phyloP scores from a whole-genome alignment of 2,797 vertebrate species.

The Mormyrus hasselquistii region DNA sequence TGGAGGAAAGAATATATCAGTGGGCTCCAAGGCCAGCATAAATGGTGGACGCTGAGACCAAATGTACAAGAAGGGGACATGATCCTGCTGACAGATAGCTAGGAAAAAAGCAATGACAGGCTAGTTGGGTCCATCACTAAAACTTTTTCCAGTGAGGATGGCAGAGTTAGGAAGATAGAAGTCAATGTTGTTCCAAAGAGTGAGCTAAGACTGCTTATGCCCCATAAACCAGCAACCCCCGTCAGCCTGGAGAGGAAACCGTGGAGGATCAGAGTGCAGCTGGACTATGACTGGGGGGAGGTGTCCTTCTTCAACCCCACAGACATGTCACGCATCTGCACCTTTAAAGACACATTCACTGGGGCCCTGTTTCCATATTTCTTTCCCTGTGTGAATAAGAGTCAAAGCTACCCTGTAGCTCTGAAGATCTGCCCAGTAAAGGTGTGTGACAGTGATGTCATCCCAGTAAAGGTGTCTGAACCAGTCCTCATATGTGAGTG shows the following conservation, averaged over 20 bases:
- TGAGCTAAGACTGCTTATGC: not conserved
- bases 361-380: no score
- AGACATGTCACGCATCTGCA: no score
- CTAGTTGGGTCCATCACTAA: not conserved
- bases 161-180: not conserved
- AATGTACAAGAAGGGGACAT: not conserved
- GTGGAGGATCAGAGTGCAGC: no score
- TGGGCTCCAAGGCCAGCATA: not conserved
- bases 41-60: not conserved
- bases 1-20: no score
- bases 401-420: no score
- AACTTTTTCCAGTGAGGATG: not conserved
- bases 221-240: conserved; percentile 11
- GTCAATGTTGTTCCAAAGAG: not conserved
- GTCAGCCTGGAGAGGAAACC: conserved; percentile 8
- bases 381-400: no score
- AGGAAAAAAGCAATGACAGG: not conserved
- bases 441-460: not conserved
- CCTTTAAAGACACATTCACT: no score
- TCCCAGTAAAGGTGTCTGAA: no score
- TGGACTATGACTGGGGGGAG: no score
- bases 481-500: not conserved
- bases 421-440: not conserved
- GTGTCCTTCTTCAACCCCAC: no score
- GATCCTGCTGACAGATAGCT: not conserved